Conservation (phyloP, 1,140 invertebrate species). For the Drosophila sturtevanti region DNA sequence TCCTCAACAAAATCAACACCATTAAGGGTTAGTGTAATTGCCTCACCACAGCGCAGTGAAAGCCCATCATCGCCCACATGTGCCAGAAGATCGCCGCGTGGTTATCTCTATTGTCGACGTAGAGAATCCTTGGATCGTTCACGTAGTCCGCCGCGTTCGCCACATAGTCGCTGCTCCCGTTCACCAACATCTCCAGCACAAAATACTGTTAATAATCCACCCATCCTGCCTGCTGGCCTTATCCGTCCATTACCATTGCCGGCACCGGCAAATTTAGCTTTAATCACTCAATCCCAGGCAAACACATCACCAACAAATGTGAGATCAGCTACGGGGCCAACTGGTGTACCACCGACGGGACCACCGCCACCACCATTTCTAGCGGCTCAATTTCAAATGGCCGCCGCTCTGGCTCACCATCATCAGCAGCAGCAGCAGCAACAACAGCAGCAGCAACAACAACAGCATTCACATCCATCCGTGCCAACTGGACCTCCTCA, state of each 20-base stretch:
- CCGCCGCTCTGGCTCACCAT: conserved; percentile 85
- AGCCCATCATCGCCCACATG: conserved; percentile 57
- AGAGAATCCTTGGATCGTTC: conserved; percentile 64
- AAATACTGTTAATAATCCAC: conserved; percentile 67
- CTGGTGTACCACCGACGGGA: conserved; percentile 33
- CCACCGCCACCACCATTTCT: conserved; percentile 87
- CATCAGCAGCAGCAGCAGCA: conserved; percentile 75
- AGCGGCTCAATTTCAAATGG: conserved; percentile 87
- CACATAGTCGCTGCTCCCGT: conserved; percentile 55
- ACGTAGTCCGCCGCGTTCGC: conserved; percentile 77
- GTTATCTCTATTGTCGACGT: conserved; percentile 67
- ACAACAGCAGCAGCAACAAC: conserved; percentile 78
- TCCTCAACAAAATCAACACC: conserved; percentile 60
- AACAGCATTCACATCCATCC: conserved; percentile 61
- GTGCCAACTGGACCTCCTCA: conserved; percentile 75
- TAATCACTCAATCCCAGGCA: conserved; percentile 55
- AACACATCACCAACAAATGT: conserved; percentile 52
- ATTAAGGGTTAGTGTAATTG: conserved; percentile 60
- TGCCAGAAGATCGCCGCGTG: conserved; percentile 51
- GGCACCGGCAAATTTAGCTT: conserved; percentile 66
- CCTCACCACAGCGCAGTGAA: conserved; percentile 63
- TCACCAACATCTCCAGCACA: conserved; percentile 45
- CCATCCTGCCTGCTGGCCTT: conserved; percentile 83
- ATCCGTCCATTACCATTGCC: conserved; percentile 82
- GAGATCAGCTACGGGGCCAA: conserved; percentile 71